These are phyloP conservation scores for Geopemphigus sp. DNA, from an alignment of 1,140 invertebrate genomes.

Conservation along the genomic window DNA sequence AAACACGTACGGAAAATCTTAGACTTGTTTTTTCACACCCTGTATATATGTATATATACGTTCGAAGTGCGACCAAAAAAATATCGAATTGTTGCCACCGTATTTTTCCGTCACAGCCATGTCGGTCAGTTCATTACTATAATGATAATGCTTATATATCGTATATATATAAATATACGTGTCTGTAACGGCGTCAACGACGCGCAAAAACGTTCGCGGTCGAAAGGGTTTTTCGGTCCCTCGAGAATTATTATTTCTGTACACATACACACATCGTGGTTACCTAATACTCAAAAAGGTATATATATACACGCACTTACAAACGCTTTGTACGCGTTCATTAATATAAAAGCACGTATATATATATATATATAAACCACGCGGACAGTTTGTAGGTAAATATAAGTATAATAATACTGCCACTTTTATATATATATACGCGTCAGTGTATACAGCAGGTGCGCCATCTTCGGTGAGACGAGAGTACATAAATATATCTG, in stretches of 20 bases:
- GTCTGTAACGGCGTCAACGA: not conserved
- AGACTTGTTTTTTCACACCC: too few relatives aligned
- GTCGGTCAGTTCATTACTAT: not conserved
- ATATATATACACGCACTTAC: too few relatives aligned
- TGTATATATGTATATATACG: not conserved
- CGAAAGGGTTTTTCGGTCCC: slow-evolving; percentile 15
- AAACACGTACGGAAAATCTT: too few relatives aligned
- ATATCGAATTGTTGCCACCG: not conserved
- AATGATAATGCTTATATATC: too few relatives aligned
- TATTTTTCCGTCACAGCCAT: too few relatives aligned
- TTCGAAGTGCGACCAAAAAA: not conserved
- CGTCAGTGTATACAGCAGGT: not conserved
- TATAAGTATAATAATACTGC: too few relatives aligned
- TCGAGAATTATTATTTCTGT: not conserved
- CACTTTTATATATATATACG: too few relatives aligned
- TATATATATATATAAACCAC: too few relatives aligned
- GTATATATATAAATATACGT: too few relatives aligned
- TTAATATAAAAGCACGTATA: not conserved
- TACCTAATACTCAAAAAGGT: too few relatives aligned
- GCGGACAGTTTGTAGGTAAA: too few relatives aligned
- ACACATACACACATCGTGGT: not conserved
- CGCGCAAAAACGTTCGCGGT: not conserved
- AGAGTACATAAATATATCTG: too few relatives aligned
- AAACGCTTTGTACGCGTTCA: not conserved
- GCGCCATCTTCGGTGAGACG: not conserved